Evolutionary conservation across 2,113 vertebrate genomes (phyloP), one percentile per base, ranked within the genome.

Genomic region (Nannobrachium achirus): DNA sequence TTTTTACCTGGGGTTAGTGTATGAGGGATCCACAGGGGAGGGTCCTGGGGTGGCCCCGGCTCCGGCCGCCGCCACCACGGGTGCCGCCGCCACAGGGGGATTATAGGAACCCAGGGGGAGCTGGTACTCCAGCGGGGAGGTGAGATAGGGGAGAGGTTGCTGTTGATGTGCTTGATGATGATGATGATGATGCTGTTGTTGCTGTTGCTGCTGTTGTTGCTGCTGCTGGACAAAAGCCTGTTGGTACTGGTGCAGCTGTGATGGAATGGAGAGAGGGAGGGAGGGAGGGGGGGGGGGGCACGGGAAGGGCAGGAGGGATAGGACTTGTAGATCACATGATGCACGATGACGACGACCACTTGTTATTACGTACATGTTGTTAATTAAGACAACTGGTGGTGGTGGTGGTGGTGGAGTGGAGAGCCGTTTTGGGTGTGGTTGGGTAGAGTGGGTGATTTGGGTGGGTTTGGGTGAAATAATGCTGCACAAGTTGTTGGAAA

Each of bases 241-340:
- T 79, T 97, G 96, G 82, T 97, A 98, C 58, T 97, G 96, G 75
- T 98, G 96, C 92, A 96, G 85, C 95, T 97, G 88, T 87, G 15
- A 39, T 80, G 64, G 63, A 60, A 58, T 68, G 18, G 55, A 75
- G 51, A 69, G 20, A 56, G 73, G 58, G 38, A 48, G 19, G 33
- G 46, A 55, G 14, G 66, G 49, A 56, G 15, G 50, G 25, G 50
- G 58, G 56, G 44, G 56, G 58, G 18, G 62, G 50, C 56, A 41
- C 60, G 19, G 49, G 70, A 80, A n/a, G 70, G 81, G 80, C 58
- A 79, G 75, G 79, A 84, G 69, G 84, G 76, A 71, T n/a, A 72
- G 74, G 78, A 84, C 63, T 66, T n/a, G 65, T 71, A 83, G 80
- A 82, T 66, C 80, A 75, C 40, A 85, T 81, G 85, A 69, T 1